phyloP scores from a whole-genome alignment of 2,888 invertebrate genomes.

The Ptilodon capucinus region DNA sequence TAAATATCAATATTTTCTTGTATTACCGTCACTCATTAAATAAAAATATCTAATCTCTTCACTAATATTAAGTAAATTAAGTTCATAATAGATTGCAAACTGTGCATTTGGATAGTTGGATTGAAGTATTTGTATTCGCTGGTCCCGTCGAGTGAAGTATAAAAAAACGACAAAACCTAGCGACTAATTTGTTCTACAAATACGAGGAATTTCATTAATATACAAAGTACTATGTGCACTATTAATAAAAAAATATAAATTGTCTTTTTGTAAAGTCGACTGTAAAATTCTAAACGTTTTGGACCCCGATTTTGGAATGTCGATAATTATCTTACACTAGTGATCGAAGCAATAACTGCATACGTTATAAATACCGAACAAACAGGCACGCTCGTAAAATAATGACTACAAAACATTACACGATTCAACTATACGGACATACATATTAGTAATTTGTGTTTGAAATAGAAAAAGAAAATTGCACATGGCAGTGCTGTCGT shows the following conservation, averaged over 20 bases:
- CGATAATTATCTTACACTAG: slow-evolving; percentile 50
- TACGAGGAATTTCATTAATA: slow-evolving; percentile 31
- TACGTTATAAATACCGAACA: slow-evolving; percentile 54
- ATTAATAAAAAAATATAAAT: slow-evolving; percentile 34
- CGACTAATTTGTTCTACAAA: slow-evolving; percentile 42
- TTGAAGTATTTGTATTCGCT: slow-evolving; percentile 33
- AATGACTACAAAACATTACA: slow-evolving; percentile 71
- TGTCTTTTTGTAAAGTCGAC: slow-evolving; percentile 48
- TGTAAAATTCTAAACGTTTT: slow-evolving; percentile 55
- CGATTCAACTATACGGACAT: slow-evolving; percentile 57
- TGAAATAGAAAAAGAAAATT: slow-evolving; percentile 63
- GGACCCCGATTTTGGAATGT: slow-evolving; percentile 79
- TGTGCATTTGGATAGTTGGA: slow-evolving; percentile 50
- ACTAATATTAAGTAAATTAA: slow-evolving; percentile 75
- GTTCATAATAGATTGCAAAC: slow-evolving; percentile 72
- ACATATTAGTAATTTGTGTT: slow-evolving; percentile 67
- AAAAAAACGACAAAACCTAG: slow-evolving; percentile 30
- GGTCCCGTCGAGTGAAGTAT: slow-evolving; percentile 27
- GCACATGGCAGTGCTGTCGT: slow-evolving; percentile 80
- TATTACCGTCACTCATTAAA: slow-evolving; percentile 79
- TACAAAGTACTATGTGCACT: slow-evolving; percentile 37
- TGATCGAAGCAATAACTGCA: slow-evolving; percentile 56
- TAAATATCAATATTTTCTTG: slow-evolving; percentile 74
- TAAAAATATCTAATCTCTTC: slow-evolving; percentile 79
- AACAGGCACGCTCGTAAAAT: slow-evolving; percentile 65